A percentile compares a stretch with the other conserved stretches of the same genome.
phyloP scores from a whole-genome alignment of 2,797 vertebrate genomes.

The Poecilia gillii region DNA sequence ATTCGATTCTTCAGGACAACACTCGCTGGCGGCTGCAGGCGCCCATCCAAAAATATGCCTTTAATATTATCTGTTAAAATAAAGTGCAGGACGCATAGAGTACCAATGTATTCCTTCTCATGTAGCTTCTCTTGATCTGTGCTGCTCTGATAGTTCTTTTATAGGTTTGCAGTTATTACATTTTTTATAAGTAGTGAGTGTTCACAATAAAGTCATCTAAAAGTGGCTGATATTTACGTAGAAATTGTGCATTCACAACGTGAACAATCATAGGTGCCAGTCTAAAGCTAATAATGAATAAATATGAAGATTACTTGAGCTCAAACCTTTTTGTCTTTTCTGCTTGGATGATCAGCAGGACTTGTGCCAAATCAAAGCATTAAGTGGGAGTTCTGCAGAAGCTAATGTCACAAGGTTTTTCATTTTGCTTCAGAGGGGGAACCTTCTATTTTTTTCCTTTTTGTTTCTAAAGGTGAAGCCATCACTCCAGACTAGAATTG shows the following conservation, averaged over 20 bases:
- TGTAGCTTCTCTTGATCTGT: too few species aligned
- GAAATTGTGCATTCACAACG: not conserved
- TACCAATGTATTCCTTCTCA: too few species aligned
- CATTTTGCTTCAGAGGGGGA: not conserved
- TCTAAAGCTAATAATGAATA: not conserved
- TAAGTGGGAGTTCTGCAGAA: not conserved
- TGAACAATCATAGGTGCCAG: too few species aligned
- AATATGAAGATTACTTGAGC: not conserved
- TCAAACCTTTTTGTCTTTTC: not conserved
- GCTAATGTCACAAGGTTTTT: not conserved
- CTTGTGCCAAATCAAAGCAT: constrained; percentile 3
- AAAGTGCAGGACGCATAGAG: too few species aligned
- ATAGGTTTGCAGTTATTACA: too few species aligned
- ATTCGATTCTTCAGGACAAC: not conserved
- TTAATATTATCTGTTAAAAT: not conserved
- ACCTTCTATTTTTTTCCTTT: not conserved
- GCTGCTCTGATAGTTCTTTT: too few species aligned
- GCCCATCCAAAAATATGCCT: not conserved
- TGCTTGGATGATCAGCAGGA: not conserved
- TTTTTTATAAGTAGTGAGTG: too few species aligned
- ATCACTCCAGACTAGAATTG: not conserved
- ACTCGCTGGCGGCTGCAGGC: not conserved
- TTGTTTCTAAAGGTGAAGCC: not conserved
- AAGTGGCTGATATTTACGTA: not conserved
- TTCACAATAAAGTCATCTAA: not conserved